Evolutionary conservation across 1,140 invertebrate species (phyloP).

Genomic region (Gonatopus flavifemur): DNA sequence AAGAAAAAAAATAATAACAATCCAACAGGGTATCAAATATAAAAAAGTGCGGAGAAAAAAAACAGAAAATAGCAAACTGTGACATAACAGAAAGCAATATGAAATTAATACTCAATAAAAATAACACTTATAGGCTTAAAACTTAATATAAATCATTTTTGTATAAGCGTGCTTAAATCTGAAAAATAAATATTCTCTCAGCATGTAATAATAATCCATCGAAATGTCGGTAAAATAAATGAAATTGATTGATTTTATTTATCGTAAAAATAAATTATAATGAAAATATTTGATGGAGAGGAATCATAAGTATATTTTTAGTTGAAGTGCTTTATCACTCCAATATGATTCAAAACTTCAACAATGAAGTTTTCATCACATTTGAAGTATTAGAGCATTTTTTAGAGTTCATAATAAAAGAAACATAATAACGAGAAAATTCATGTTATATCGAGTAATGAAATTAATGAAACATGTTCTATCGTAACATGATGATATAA

Average conservation of each 20-base stretch:
- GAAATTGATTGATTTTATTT: too few relatives aligned
- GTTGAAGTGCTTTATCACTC: too few relatives aligned
- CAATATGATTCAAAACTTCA: too few relatives aligned
- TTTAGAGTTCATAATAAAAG: too few relatives aligned
- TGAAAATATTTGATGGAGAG: background rate
- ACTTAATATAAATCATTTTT: slow-evolving; percentile 12
- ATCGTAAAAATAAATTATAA: slow-evolving; percentile 11
- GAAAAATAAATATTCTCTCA: slow-evolving; percentile 9
- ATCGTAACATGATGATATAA: too few relatives aligned
- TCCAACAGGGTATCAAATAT: slow-evolving; percentile 21
- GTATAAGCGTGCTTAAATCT: slow-evolving; percentile 31
- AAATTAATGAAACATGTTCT: slow-evolving; percentile 10
- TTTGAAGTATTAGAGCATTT: too few relatives aligned
- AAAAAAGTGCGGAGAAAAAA: slow-evolving; percentile 41
- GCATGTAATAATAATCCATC: background rate
- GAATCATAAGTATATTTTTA: too few relatives aligned
- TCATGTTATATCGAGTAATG: too few relatives aligned
- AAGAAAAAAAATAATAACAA: slow-evolving; percentile 5
- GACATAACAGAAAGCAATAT: slow-evolving; percentile 47
- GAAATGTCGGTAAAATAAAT: background rate
- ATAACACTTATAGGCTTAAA: slow-evolving; percentile 17
- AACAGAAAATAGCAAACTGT: slow-evolving; percentile 32
- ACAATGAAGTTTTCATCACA: too few relatives aligned
- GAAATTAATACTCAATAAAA: slow-evolving; percentile 13
- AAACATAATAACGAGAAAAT: too few relatives aligned